Percentiles rank a stretch among this genome's conserved stretches.
Conservation (phyloP, 2,888 invertebrate species). For the Rhingia rostrata region DNA sequence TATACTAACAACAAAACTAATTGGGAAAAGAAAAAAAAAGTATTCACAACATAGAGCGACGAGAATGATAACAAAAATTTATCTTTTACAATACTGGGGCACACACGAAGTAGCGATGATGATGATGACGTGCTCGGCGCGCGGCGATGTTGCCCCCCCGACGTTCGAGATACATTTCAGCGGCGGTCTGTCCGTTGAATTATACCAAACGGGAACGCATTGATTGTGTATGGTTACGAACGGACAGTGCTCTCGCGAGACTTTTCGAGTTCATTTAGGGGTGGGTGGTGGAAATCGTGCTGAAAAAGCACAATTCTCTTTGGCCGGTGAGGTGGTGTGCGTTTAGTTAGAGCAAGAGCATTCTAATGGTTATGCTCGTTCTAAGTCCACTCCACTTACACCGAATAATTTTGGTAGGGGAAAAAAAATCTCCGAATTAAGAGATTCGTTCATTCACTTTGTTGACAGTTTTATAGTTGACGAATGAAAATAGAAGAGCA, state of each 20-base stretch:
- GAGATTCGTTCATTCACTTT: slow-evolving; percentile 66
- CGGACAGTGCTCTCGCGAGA: not conserved
- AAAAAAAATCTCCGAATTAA: slow-evolving; percentile 44
- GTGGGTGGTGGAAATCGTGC: slow-evolving; percentile 60
- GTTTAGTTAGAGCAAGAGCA: slow-evolving; percentile 23
- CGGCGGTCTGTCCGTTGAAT: slow-evolving; percentile 63
- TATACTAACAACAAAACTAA: slow-evolving; percentile 14
- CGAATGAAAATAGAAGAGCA: not conserved
- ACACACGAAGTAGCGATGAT: slow-evolving; percentile 68
- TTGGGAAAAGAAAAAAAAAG: slow-evolving; percentile 1
- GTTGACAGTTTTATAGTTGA: not conserved
- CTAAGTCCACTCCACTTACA: not conserved
- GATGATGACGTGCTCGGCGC: slow-evolving; percentile 72
- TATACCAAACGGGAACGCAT: slow-evolving; percentile 63
- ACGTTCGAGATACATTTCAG: slow-evolving; percentile 73
- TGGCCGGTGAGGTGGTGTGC: slow-evolving; percentile 17
- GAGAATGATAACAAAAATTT: slow-evolving; percentile 64
- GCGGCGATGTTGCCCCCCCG: slow-evolving; percentile 74
- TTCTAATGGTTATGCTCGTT: slow-evolving; percentile 2
- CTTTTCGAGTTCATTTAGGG: slow-evolving; percentile 13
- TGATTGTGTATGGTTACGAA: slow-evolving; percentile 31
- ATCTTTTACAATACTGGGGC: slow-evolving; percentile 65
- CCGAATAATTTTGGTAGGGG: slow-evolving; percentile 1
- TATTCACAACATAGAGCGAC: slow-evolving; percentile 64
- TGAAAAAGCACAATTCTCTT: slow-evolving; percentile 69